Evolutionary conservation across 2,888 invertebrate genomes (phyloP).

Genomic region (Rosalia funebris): DNA sequence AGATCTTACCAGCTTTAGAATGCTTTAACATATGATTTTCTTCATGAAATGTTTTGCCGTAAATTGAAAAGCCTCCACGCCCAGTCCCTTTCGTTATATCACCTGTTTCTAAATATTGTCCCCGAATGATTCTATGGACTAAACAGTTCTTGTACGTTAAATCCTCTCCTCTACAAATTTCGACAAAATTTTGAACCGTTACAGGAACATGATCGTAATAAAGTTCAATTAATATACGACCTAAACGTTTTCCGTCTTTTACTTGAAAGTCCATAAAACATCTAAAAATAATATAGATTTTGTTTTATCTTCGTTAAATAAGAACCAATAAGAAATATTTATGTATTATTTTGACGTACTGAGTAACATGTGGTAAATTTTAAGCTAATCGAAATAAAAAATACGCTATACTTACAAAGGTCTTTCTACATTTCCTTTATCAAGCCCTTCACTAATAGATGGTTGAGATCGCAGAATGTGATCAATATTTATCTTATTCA

Average conservation of each 20-base stretch:
- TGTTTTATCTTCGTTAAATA: no score
- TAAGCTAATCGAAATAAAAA: no score
- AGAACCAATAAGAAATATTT: no score
- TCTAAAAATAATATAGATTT: constrained; percentile 47
- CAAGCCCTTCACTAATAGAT: constrained; percentile 53
- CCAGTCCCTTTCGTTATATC: constrained; percentile 67
- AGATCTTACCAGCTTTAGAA: constrained; percentile 62
- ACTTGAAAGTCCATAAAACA: constrained; percentile 61
- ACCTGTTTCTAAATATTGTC: constrained; percentile 67
- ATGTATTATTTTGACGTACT: no score
- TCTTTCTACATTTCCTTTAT: constrained; percentile 36
- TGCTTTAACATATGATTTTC: constrained; percentile 65
- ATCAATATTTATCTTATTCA: constrained; percentile 52
- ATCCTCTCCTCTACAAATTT: constrained; percentile 53
- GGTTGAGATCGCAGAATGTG: constrained; percentile 48
- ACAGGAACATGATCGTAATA: constrained; percentile 61
- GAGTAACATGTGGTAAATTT: no score
- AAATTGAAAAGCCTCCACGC: constrained; percentile 66
- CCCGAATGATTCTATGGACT: constrained; percentile 65
- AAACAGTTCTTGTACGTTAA: constrained; percentile 57
- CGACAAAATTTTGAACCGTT: constrained; percentile 62
- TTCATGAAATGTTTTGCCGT: constrained; percentile 63
- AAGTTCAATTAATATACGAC: constrained; percentile 60
- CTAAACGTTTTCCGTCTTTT: constrained; percentile 55
- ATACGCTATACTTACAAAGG: constrained; percentile 45